Percentiles rank a stretch among this genome's conserved stretches.
Evolutionary conservation across 2,113 vertebrate genomes (phyloP).

Genomic region (Lipotes vexillifer): DNA sequence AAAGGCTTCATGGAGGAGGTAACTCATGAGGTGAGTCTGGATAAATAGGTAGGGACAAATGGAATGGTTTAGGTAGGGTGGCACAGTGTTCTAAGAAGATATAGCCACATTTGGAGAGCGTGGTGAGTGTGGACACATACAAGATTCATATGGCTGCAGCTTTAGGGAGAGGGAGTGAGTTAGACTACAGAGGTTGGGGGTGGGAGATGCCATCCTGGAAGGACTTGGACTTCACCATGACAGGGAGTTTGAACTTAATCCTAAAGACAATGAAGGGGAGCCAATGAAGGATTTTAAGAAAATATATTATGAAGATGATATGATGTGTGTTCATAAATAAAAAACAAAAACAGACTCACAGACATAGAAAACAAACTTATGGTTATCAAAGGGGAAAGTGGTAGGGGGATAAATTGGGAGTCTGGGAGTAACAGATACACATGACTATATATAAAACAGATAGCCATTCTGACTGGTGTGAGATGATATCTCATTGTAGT

Average conservation of each 20-base stretch:
- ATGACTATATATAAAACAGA: background rate
- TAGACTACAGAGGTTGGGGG: background rate
- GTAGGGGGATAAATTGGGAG: background rate
- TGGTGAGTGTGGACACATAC: rapidly evolving
- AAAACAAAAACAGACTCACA: background rate
- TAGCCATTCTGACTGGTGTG: too few relatives aligned
- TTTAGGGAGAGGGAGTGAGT: background rate
- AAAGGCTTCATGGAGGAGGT: background rate
- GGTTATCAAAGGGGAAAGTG: background rate
- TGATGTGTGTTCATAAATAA: background rate
- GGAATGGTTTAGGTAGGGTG: background rate
- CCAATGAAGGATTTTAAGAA: background rate
- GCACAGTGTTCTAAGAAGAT: background rate
- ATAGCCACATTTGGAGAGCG: too few relatives aligned
- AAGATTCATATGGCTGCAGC: too few relatives aligned
- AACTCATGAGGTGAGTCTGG: background rate
- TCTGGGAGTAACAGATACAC: background rate
- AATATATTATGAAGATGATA: background rate
- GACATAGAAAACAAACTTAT: background rate
- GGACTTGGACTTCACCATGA: background rate
- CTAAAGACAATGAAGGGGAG: background rate
- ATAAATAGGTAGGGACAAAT: background rate
- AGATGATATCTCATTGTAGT: too few relatives aligned
- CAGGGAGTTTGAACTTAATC: background rate
- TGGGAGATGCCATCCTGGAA: background rate